phyloP scores from a whole-genome alignment of 2,888 invertebrate genomes.

The Pteria penguin region DNA sequence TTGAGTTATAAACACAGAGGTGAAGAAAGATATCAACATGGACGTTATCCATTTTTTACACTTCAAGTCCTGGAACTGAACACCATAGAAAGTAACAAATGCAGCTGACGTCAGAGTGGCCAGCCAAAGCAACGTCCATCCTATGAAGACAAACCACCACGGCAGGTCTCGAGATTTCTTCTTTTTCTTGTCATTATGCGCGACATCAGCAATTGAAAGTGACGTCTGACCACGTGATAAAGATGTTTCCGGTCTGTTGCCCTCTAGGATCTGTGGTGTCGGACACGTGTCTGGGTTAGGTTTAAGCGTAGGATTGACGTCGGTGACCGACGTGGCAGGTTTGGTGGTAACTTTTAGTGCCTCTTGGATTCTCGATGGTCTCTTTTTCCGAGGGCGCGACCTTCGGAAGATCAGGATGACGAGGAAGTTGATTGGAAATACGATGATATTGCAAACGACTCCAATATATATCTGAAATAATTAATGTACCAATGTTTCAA shows the following conservation, averaged over 20 bases:
- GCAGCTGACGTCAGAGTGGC: constrained; percentile 77
- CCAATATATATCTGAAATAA: constrained; percentile 81
- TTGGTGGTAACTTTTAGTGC: constrained; percentile 66
- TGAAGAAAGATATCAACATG: constrained; percentile 80
- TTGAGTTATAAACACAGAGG: constrained; percentile 81
- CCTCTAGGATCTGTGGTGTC: constrained; percentile 50
- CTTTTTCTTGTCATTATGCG: constrained; percentile 45
- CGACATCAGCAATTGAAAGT: constrained; percentile 34
- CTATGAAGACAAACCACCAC: constrained; percentile 78
- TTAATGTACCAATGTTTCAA: no score
- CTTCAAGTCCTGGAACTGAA: constrained; percentile 81
- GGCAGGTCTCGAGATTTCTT: constrained; percentile 75
- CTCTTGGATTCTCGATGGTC: constrained; percentile 73
- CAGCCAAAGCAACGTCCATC: constrained; percentile 80
- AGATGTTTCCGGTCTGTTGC: constrained; percentile 50
- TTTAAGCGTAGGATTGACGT: constrained; percentile 57
- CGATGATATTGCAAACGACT: constrained; percentile 79
- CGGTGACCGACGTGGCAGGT: constrained; percentile 57
- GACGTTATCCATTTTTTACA: constrained; percentile 81
- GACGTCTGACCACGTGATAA: constrained; percentile 58
- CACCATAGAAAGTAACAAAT: constrained; percentile 81
- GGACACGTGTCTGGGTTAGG: constrained; percentile 42
- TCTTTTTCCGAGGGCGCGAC: constrained; percentile 75
- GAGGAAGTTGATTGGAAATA: constrained; percentile 80
- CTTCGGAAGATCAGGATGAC: constrained; percentile 81